These are phyloP conservation scores for Portunus trituberculatus DNA, from an alignment of 1,140 invertebrate genomes.

Conservation along the genomic window DNA sequence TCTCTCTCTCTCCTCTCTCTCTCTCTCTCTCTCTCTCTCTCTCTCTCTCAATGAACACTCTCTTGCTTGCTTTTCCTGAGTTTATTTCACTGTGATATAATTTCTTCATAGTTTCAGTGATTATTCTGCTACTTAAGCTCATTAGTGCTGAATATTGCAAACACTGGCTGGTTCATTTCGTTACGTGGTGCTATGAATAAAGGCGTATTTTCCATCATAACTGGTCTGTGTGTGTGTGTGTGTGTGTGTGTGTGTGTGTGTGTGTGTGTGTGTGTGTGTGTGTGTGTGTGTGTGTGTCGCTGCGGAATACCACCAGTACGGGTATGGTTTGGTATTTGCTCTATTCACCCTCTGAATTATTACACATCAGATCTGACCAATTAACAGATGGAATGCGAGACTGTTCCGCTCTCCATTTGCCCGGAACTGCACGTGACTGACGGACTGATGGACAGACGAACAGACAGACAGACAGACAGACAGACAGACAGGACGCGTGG, in stretches of 20 bases:
- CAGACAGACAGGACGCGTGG: not conserved
- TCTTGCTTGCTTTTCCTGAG: no score
- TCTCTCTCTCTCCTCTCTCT: no score
- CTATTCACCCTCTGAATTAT: not conserved
- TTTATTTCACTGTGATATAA: no score
- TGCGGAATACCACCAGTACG: not conserved
- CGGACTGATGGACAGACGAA: not conserved
- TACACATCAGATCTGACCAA: not conserved
- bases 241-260: slow-evolving; percentile 12
- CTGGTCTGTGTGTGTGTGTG: not conserved
- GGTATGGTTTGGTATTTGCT: not conserved
- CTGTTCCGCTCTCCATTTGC: not conserved
- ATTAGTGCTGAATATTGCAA: no score
- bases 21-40: no score
- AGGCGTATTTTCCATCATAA: no score
- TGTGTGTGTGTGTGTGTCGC: not conserved
- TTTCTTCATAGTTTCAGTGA: no score
- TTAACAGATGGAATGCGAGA: slow-evolving; percentile 20
- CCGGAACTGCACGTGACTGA: not conserved
- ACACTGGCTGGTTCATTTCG: no score
- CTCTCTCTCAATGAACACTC: no score
- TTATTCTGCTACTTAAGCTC: no score
- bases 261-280: slow-evolving; percentile 18
- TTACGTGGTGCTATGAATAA: no score
- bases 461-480: not conserved